Evolutionary conservation across 2,797 vertebrate species (phyloP).

Genomic region (Pseudopleuronectes americanus): DNA sequence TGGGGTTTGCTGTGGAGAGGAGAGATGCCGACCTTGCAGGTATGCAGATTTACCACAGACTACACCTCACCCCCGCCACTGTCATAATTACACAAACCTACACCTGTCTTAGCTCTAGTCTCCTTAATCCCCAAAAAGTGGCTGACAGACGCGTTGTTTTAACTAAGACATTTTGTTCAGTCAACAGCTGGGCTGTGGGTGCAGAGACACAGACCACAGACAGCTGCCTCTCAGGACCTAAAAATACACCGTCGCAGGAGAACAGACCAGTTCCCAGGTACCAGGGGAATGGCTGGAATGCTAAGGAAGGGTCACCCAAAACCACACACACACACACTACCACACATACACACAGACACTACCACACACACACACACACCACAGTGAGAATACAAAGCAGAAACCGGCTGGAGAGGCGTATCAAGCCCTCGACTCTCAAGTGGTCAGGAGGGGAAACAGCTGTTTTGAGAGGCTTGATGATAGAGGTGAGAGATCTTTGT

Average conservation of each 20-base stretch:
- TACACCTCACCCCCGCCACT: slow-evolving; percentile 16
- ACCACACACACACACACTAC: slow-evolving; percentile 2
- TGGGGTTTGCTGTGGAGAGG: not conserved
- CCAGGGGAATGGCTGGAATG: slow-evolving; percentile 74
- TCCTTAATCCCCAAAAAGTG: slow-evolving; percentile 20
- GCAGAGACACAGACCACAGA: slow-evolving; percentile 47
- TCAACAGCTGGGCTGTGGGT: slow-evolving; percentile 26
- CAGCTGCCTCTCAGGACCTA: slow-evolving; percentile 69
- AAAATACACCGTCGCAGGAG: slow-evolving; percentile 66
- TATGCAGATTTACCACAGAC: too few species aligned
- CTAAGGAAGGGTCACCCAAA: slow-evolving; percentile 39
- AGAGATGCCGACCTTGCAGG: not conserved
- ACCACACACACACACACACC: not conserved
- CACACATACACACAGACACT: not conserved
- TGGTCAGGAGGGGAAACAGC: not conserved
- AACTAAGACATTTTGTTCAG: slow-evolving; percentile 44
- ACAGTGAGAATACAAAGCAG: slow-evolving; percentile 14
- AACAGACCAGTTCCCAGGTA: slow-evolving; percentile 76
- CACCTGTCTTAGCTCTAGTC: slow-evolving; percentile 26
- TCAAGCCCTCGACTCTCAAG: not conserved
- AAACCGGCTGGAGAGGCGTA: not conserved
- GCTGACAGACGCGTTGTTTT: slow-evolving; percentile 6
- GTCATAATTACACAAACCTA: slow-evolving; percentile 25
- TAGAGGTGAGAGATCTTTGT: not conserved
- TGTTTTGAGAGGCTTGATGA: slow-evolving; percentile 15